Evolutionary conservation across 2,113 vertebrate genomes (phyloP).

Genomic region (Microcebus lehilahytsara): DNA sequence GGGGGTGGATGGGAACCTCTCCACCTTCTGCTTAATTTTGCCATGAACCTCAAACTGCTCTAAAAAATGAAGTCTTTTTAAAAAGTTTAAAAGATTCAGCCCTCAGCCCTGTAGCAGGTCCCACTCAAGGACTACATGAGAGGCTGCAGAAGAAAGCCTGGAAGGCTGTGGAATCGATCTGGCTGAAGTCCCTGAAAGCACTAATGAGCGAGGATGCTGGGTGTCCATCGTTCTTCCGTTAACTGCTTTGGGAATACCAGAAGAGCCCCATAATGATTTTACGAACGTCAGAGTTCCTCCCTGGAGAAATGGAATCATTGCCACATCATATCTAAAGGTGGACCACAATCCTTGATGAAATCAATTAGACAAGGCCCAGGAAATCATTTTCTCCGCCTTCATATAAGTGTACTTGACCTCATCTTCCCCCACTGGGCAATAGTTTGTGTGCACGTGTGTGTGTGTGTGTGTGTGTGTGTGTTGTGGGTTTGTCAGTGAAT

Average conservation of each 20-base stretch:
- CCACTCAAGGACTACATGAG: neutral
- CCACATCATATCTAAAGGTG: neutral
- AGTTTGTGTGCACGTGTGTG: neutral
- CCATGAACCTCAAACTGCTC: neutral
- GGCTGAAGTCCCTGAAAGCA: neutral
- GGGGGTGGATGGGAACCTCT: too few species aligned
- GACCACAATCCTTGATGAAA: neutral
- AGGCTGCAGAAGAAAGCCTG: neutral
- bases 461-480: neutral
- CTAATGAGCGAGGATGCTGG: neutral
- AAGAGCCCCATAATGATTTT: neutral
- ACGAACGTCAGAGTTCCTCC: neutral
- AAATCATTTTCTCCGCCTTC: constrained; percentile 16
- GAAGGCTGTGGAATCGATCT: neutral
- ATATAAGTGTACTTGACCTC: neutral
- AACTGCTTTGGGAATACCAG: constrained; percentile 22
- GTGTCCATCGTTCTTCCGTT: neutral
- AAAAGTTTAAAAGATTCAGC: neutral
- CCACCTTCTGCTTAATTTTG: neutral
- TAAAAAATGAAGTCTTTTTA: neutral
- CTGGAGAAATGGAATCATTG: neutral
- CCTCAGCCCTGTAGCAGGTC: neutral
- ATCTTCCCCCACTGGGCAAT: neutral
- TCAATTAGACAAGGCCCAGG: neutral
- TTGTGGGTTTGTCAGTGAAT: neutral